Evolutionary conservation across 2,113 vertebrate genomes (phyloP).

Genomic region (Felis catus): DNA sequence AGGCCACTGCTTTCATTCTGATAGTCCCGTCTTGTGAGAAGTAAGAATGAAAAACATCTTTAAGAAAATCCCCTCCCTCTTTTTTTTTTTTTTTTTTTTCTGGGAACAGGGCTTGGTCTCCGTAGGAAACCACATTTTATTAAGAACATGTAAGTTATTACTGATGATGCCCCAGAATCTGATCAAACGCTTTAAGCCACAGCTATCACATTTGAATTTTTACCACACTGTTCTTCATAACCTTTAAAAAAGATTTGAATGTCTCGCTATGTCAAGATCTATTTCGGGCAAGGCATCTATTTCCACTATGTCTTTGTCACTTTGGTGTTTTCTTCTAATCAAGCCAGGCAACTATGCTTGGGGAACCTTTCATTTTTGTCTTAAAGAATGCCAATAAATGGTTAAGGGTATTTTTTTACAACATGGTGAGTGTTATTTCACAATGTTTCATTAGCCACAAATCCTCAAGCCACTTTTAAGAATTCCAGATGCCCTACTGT

Average conservation of each 20-base stretch:
- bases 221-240: background rate
- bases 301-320: slow-evolving; percentile 57
- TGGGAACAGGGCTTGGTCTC: slow-evolving; percentile 19
- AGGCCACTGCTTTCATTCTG: slow-evolving; percentile 58
- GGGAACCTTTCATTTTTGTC: slow-evolving; percentile 72
- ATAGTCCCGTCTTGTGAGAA: slow-evolving; percentile 60
- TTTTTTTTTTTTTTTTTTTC: background rate
- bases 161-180: background rate
- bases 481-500: slow-evolving; percentile 79
- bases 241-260: slow-evolving; percentile 26
- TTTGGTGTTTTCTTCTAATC: slow-evolving; percentile 67
- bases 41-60: slow-evolving; percentile 76
- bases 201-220: background rate
- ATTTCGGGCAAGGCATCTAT: slow-evolving; percentile 1
- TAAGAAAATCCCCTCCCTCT: slow-evolving; percentile 24
- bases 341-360: slow-evolving; percentile 52
- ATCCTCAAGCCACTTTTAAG: slow-evolving; percentile 80
- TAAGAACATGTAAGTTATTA: slow-evolving; percentile 60
- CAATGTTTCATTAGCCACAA: slow-evolving; percentile 83
- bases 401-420: slow-evolving; percentile 77
- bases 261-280: background rate
- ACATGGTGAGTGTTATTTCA: slow-evolving; percentile 80
- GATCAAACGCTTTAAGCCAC: background rate
- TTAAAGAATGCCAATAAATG: slow-evolving; percentile 78
- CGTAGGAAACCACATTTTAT: slow-evolving; percentile 57